A percentile compares a stretch with the other conserved stretches of the same genome.
Evolutionary conservation across 2,797 vertebrate species (phyloP).

Genomic region (Fistularia tabacaria): DNA sequence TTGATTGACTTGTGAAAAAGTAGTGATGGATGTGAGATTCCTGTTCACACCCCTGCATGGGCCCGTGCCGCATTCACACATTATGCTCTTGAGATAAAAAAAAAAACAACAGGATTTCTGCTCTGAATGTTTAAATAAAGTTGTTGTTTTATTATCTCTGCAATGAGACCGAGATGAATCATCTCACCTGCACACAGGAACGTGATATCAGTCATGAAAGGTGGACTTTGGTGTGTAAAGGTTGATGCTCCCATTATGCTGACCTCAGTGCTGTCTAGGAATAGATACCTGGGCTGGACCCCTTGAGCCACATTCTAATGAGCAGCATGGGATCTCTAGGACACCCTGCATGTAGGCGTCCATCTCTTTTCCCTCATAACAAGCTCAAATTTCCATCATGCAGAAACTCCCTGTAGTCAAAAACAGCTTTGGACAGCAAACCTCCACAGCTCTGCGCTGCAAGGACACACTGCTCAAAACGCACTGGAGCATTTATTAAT

Average conservation of each 20-base stretch:
- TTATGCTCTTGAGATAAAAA: too few relatives aligned
- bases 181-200: not conserved
- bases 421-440: constrained; percentile 65
- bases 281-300: constrained; percentile 40
- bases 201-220: too few relatives aligned
- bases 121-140: too few relatives aligned
- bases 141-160: too few relatives aligned
- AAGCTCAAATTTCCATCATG: constrained; percentile 61
- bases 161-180: not conserved
- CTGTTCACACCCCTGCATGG: too few relatives aligned
- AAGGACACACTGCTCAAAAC: constrained; percentile 58
- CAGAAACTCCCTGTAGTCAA: constrained; percentile 52
- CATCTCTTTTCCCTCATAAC: constrained; percentile 45
- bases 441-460: constrained; percentile 46
- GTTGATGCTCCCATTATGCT: constrained; percentile 39
- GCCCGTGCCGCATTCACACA: too few relatives aligned
- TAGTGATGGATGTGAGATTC: too few relatives aligned
- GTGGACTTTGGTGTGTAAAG: constrained; percentile 9
- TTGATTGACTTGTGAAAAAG: too few relatives aligned
- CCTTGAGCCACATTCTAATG: constrained; percentile 59
- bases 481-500: constrained; percentile 54
- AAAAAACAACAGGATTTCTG: too few relatives aligned
- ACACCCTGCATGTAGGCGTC: constrained; percentile 28
- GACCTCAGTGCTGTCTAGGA: constrained; percentile 49
- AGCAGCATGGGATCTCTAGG: constrained; percentile 41